Conservation (phyloP, 2,113 vertebrate species). For the Butastur rufipennis region DNA sequence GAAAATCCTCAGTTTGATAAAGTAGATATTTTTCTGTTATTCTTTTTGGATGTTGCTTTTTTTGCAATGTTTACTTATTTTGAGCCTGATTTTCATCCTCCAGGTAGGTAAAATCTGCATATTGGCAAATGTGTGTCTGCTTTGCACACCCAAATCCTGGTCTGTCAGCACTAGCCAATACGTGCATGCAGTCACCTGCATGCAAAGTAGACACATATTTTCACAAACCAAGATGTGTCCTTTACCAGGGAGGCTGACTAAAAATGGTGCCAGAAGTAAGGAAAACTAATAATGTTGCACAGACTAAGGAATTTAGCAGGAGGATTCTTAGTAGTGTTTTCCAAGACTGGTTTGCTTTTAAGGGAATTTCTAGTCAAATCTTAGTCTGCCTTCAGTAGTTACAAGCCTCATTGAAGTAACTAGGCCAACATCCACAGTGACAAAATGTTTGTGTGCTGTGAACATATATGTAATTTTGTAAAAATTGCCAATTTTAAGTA, state of each 20-base stretch:
- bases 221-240: not conserved
- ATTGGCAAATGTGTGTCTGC: not conserved
- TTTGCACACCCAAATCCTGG: not conserved
- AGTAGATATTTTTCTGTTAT: not conserved
- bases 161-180: not conserved
- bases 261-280: not conserved
- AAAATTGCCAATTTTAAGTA: not conserved
- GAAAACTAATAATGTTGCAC: not conserved
- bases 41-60: not conserved
- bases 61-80: not conserved
- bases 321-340: not conserved
- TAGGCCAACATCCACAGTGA: not conserved
- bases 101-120: conserved; percentile 24
- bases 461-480: not conserved
- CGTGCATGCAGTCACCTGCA: not conserved
- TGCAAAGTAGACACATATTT: not conserved
- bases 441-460: conserved; percentile 19
- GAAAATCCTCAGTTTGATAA: not conserved
- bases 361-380: not conserved
- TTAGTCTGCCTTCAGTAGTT: not conserved
- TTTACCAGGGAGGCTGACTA: not conserved
- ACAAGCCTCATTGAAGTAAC: not conserved
- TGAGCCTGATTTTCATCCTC: not conserved
- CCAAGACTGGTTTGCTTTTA: not conserved
- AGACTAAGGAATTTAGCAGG: not conserved